Conservation (phyloP, 2,113 vertebrate species). For the Channa maculata region DNA sequence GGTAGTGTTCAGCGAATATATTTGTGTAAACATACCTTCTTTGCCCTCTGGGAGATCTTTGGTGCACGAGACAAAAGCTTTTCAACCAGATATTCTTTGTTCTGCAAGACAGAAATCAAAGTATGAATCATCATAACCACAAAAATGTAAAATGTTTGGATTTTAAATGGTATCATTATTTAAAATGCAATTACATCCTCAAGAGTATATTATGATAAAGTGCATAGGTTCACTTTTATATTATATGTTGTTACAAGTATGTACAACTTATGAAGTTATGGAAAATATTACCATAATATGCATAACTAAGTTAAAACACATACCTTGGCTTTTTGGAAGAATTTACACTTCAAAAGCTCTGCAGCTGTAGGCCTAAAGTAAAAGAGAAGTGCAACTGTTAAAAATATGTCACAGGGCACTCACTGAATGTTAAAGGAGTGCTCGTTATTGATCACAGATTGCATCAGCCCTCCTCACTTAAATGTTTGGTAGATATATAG, state of each 20-base stretch:
- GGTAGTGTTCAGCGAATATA: constrained; percentile 62
- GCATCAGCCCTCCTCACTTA: constrained; percentile 17
- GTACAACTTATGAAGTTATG: neutral
- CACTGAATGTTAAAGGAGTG: constrained; percentile 22
- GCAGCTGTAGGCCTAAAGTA: constrained; percentile 83
- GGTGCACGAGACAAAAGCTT: constrained; percentile 93
- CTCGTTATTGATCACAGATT: constrained; percentile 16
- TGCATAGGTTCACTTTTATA: neutral
- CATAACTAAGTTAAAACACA: constrained; percentile 26
- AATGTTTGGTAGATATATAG: neutral
- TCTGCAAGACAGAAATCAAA: constrained; percentile 86
- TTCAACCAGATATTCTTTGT: constrained; percentile 96
- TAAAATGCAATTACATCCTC: no score
- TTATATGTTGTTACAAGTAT: neutral
- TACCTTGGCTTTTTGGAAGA: constrained; percentile 89
- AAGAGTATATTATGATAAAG: no score
- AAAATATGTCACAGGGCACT: constrained; percentile 1
- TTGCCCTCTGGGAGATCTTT: constrained; percentile 95
- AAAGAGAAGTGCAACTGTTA: constrained; percentile 29
- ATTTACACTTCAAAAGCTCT: constrained; percentile 88
- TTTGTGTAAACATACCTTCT: constrained; percentile 88
- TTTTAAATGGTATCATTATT: neutral
- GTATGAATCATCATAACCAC: neutral
- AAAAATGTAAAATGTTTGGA: neutral
- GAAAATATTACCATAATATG: neutral